Percentiles rank a stretch among this genome's conserved stretches.
These are phyloP conservation scores for Orchesella flavescens DNA, from an alignment of 2,888 invertebrate genomes.

Conservation along the genomic window DNA sequence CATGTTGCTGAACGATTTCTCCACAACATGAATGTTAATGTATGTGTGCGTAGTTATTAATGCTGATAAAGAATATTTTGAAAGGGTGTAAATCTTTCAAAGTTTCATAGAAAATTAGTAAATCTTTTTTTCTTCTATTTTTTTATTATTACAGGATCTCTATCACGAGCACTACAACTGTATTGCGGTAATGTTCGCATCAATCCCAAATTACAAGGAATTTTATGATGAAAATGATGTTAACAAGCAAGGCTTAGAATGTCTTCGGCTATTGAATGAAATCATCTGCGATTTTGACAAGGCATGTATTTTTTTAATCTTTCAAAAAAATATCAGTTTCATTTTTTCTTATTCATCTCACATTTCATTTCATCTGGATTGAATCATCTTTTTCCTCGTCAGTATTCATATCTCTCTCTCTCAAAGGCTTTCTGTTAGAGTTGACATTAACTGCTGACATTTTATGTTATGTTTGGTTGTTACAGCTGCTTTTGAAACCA, in stretches of 20 bases:
- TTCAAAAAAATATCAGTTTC: background rate
- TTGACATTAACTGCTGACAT: background rate
- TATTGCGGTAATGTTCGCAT: constrained; percentile 98
- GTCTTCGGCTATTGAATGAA: constrained; percentile 93
- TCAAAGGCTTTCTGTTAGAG: no score
- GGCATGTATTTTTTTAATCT: constrained; percentile 76
- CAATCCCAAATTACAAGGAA: constrained; percentile 97
- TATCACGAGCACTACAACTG: constrained; percentile 95
- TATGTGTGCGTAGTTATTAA: constrained; percentile 44
- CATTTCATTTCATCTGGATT: no score
- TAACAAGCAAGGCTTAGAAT: constrained; percentile 95
- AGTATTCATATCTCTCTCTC: no score
- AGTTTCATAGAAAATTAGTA: no score
- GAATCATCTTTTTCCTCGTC: no score
- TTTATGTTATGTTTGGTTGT: constrained; percentile 68
- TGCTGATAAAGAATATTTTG: no score
- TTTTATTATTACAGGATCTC: constrained; percentile 82
- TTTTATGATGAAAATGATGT: constrained; percentile 98
- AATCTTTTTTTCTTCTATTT: no score
- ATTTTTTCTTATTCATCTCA: no score
- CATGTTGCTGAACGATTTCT: constrained; percentile 97
- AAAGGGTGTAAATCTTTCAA: no score
- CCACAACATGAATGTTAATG: constrained; percentile 79
- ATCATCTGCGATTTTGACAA: constrained; percentile 99
- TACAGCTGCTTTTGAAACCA: constrained; percentile 89